These are phyloP conservation scores for Leptarthrus brevirostris DNA, from an alignment of 2,888 invertebrate species.

Conservation along the genomic window DNA sequence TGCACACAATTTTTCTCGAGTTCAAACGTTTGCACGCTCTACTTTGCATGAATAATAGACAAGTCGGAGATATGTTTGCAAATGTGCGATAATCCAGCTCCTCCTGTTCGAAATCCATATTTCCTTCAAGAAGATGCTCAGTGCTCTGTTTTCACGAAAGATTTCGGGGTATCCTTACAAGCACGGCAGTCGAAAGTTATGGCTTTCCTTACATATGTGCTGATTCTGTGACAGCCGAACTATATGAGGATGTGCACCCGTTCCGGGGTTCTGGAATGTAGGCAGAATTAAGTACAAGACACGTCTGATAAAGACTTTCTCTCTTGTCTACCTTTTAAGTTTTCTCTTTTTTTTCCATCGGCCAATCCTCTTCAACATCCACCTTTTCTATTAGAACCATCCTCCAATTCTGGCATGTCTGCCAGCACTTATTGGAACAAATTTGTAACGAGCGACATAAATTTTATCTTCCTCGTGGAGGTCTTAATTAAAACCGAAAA, in stretches of 20 bases:
- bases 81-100: constrained; percentile 49
- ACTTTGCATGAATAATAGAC: constrained; percentile 52
- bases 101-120: constrained; percentile 21
- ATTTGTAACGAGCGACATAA: constrained; percentile 47
- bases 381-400: constrained; percentile 3
- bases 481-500: constrained; percentile 48
- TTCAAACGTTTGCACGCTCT: constrained; percentile 49
- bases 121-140: constrained; percentile 8
- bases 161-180: background rate
- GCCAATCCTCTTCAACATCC: constrained; percentile 10
- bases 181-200: constrained; percentile 8
- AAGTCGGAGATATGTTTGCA: constrained; percentile 49
- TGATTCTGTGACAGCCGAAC: background rate
- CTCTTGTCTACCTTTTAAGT: constrained; percentile 31
- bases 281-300: constrained; percentile 35
- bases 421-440: constrained; percentile 47
- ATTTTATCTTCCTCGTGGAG: constrained; percentile 45
- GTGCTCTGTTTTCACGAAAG: constrained; percentile 15
- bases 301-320: background rate
- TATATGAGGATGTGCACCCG: background rate
- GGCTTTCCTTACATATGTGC: constrained; percentile 20
- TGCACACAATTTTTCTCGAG: constrained; percentile 12
- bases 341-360: constrained; percentile 15
- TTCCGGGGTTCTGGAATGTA: constrained; percentile 9
- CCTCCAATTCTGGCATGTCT: constrained; percentile 24